Evolutionary conservation across 2,797 vertebrate genomes (phyloP).

Genomic region (Halcyon badia): DNA sequence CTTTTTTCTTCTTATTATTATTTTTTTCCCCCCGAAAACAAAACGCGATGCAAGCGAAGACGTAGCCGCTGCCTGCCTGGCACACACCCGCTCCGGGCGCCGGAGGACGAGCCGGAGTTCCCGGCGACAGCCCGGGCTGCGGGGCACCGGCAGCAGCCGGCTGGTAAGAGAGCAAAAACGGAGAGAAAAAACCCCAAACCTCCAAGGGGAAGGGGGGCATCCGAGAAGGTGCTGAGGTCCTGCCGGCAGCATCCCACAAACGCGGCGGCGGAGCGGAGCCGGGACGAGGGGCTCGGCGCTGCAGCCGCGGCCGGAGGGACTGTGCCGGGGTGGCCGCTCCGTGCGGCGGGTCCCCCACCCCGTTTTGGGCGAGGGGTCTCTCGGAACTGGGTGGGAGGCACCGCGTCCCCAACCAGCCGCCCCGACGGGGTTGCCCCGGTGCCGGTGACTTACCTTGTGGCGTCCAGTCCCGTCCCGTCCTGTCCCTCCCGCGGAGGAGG

Average conservation of each 20-base stretch:
- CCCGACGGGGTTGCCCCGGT: neutral
- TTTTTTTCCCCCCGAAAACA: neutral
- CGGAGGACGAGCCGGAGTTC: neutral
- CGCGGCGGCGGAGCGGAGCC: neutral
- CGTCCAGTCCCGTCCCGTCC: neutral
- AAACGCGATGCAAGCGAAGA: neutral
- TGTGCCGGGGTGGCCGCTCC: neutral
- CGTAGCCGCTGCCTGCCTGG: neutral
- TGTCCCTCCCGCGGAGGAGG: neutral
- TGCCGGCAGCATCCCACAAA: neutral
- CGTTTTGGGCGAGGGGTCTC: neutral
- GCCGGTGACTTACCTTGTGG: conserved; percentile 18
- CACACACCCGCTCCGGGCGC: neutral
- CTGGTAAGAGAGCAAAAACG: neutral
- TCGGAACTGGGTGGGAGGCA: neutral
- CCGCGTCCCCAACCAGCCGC: neutral
- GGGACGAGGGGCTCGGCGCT: neutral
- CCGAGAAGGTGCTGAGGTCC: neutral
- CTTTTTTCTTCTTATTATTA: neutral
- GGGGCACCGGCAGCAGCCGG: neutral
- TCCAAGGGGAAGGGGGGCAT: neutral
- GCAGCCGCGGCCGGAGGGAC: neutral
- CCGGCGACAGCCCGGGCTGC: neutral
- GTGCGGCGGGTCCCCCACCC: no score
- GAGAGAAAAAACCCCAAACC: neutral